phyloP scores from a whole-genome alignment of 1,140 invertebrate genomes.

The Trinorchestia longiramus region DNA sequence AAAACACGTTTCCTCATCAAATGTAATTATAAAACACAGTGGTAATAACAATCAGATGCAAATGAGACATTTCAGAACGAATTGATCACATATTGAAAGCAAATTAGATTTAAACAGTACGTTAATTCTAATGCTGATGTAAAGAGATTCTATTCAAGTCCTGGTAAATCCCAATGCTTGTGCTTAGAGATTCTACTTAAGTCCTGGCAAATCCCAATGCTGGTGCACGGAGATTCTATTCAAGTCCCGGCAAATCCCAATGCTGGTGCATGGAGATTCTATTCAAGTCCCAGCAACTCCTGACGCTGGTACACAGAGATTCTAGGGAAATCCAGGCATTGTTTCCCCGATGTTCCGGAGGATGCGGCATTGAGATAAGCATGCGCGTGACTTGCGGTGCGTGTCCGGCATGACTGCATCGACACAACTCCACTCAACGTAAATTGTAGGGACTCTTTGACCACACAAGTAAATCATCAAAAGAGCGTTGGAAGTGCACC shows the following conservation, averaged over 20 bases:
- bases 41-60: too few relatives aligned
- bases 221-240: not conserved
- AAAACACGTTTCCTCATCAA: too few relatives aligned
- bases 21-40: too few relatives aligned
- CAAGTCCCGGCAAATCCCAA: not conserved
- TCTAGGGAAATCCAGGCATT: not conserved
- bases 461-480: too few relatives aligned
- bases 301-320: not conserved
- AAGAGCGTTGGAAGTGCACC: too few relatives aligned
- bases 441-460: not conserved
- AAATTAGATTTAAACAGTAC: not conserved
- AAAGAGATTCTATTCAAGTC: not conserved
- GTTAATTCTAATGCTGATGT: not conserved
- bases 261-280: not conserved
- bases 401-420: not conserved
- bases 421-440: not conserved
- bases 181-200: too few relatives aligned
- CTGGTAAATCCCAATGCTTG: too few relatives aligned
- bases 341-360: not conserved
- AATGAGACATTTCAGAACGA: too few relatives aligned
- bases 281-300: not conserved
- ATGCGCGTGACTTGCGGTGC: not conserved
- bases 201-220: too few relatives aligned
- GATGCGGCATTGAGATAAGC: not conserved
- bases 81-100: not conserved